Evolutionary conservation across 2,113 vertebrate species (phyloP).

Genomic region (Pogonocichla stellata): DNA sequence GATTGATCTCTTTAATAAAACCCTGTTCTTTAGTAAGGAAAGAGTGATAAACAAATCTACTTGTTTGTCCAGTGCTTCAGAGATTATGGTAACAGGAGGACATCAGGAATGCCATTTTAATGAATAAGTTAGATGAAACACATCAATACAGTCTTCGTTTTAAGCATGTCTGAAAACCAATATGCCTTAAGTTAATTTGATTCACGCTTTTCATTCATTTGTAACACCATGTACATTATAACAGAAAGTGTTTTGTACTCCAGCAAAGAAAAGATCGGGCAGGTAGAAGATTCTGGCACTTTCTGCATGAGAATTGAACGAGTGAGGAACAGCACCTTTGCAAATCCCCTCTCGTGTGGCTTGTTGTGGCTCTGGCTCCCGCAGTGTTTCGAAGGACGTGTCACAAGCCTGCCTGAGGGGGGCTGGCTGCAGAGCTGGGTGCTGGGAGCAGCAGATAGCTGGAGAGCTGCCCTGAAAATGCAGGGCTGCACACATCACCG

Average conservation of each 20-base stretch:
- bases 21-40: constrained; percentile 74
- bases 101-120: constrained; percentile 71
- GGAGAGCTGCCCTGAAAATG: not conserved
- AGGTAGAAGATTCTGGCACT: constrained; percentile 54
- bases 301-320: constrained; percentile 19
- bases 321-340: not conserved
- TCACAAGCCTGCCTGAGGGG: not conserved
- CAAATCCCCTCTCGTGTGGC: not conserved
- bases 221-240: constrained; percentile 53
- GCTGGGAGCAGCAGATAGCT: not conserved
- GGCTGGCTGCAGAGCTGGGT: fast-evolving
- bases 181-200: constrained; percentile 70
- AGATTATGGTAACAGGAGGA: constrained; percentile 68
- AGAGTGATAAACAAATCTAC: constrained; percentile 80
- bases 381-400: not conserved
- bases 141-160: constrained; percentile 74
- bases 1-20: constrained; percentile 88
- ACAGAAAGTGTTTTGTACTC: constrained; percentile 48
- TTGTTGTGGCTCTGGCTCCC: not conserved
- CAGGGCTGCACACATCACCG: not conserved
- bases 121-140: constrained; percentile 77
- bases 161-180: constrained; percentile 45
- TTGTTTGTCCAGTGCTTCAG: constrained; percentile 77
- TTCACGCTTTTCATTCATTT: constrained; percentile 69
- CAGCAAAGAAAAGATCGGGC: not conserved